Evolutionary conservation across 23 tunicate species (phyloP).

Genomic region (Oikopleura albicans): DNA sequence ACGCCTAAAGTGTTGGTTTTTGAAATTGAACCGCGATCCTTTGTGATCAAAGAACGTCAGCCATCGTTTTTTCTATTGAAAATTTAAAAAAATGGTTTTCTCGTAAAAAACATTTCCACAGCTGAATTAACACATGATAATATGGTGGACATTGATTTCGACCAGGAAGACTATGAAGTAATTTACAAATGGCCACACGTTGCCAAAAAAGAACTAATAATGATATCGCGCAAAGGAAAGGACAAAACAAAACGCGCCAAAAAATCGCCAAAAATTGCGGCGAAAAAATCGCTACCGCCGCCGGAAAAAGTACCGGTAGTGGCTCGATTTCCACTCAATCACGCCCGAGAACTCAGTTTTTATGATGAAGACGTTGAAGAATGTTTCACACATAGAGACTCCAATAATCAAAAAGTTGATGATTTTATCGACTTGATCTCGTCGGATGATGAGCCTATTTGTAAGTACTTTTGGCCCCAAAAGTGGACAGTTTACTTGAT

Average conservation of each 20-base stretch:
- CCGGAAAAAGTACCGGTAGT: not conserved
- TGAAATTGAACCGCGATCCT: too few relatives aligned
- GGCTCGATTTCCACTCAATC: not conserved
- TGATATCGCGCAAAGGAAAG: not conserved
- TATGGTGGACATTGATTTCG: not conserved
- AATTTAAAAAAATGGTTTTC: not conserved
- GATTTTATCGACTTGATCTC: not conserved
- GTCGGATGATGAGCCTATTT: not conserved
- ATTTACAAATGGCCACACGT: not conserved
- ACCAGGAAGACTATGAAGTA: slow-evolving; percentile 6
- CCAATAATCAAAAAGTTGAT: not conserved
- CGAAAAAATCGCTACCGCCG: not conserved
- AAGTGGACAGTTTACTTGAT: too few relatives aligned
- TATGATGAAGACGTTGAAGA: slow-evolving; percentile 7
- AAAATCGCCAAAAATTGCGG: not conserved
- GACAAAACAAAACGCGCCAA: not conserved
- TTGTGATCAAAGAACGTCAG: too few relatives aligned
- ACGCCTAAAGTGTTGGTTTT: too few relatives aligned
- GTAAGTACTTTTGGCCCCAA: too few relatives aligned
- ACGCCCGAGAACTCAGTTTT: not conserved
- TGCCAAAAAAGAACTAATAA: not conserved
- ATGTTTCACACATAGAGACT: not conserved
- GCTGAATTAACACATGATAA: not conserved
- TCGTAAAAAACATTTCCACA: not conserved
- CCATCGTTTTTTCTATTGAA: too few relatives aligned